Evolutionary conservation across 30 jellyfish, hydroid and myxozoan genomes (phyloP), one percentile per base, ranked within the genome.

Genomic region (Chrysaora quinquecirrha): DNA sequence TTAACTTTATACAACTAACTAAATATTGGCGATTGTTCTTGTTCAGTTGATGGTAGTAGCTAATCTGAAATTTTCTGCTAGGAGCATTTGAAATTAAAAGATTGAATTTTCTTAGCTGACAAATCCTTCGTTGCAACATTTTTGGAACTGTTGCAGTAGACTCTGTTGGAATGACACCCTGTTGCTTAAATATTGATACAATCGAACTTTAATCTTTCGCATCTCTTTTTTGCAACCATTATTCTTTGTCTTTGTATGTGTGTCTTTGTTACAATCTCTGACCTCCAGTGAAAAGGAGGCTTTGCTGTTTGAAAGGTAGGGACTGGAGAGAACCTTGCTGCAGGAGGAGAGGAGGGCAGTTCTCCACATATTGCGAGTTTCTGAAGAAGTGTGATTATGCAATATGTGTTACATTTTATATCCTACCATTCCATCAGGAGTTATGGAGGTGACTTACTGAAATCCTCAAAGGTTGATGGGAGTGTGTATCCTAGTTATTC

Each of bases 11-110:
- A n/a, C n/a, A n/a, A n/a, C n/a, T n/a, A n/a, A n/a, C n/a, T n/a
- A n/a, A n/a, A n/a, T n/a, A n/a, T n/a, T n/a, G n/a, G n/a, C n/a
- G n/a, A 66, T 66, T 32, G 54, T 1, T 66, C 78, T 29, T 27
- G 4, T 29, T 66, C 78, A 29, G 78, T 66, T 20, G 78, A 66
- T 66, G 60, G 78, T 66, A 7, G 64, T 66, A 66, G 58, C 78
- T 66, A n/a, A 66, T 32, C 58, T 27, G 78, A 66, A 34, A 58
- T 29, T 19, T n/a, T n/a, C n/a, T 58, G 0, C 30, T 58, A 32
- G 54, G 78, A 66, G 58, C 58, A 66, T 71, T 71, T 43, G 58
- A 43, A 9, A 43, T 43, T 16, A 43, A 43, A 43, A 43, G 58
- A 6, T 43, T 43, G 58, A 43, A 43, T 43, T 43, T 43, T 43